Percentiles rank a stretch among this genome's conserved stretches.
Conservation (phyloP, 2,888 invertebrate species). For the Drosophila koepferae region DNA sequence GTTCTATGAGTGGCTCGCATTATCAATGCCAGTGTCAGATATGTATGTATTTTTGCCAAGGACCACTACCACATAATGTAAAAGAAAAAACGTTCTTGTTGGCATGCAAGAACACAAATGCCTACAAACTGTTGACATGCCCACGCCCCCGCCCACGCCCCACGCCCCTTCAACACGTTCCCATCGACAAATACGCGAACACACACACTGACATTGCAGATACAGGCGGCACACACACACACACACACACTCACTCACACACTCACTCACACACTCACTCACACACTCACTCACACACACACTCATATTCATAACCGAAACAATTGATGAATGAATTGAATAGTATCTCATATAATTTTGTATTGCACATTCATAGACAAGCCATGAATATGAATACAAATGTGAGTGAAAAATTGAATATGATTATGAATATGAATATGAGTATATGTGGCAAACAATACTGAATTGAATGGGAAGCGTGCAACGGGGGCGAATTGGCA, state of each 20-base stretch:
- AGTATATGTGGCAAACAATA: neutral
- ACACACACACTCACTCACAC: too few relatives aligned
- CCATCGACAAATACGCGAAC: neutral
- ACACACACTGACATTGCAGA: neutral
- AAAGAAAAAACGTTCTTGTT: constrained; percentile 84
- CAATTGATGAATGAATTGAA: constrained; percentile 27
- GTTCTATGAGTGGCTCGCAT: constrained; percentile 51
- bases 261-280: neutral
- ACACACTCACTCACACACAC: neutral
- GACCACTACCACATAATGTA: constrained; percentile 84
- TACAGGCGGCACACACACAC: too few relatives aligned
- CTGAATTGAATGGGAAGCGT: neutral
- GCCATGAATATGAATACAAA: constrained; percentile 32
- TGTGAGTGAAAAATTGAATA: constrained; percentile 31
- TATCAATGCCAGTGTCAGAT: constrained; percentile 59
- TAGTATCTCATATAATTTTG: constrained; percentile 40
- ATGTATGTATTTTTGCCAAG: constrained; percentile 57
- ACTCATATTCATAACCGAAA: constrained; percentile 14
- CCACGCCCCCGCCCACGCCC: constrained; percentile 13
- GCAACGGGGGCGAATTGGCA: constrained; percentile 30
- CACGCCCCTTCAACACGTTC: neutral
- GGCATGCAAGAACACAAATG: constrained; percentile 84
- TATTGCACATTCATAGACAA: constrained; percentile 52
- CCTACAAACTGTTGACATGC: constrained; percentile 58
- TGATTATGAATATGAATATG: constrained; percentile 1